Evolutionary conservation across 2,888 invertebrate species (phyloP).

Genomic region (Metopia argyrocephala): DNA sequence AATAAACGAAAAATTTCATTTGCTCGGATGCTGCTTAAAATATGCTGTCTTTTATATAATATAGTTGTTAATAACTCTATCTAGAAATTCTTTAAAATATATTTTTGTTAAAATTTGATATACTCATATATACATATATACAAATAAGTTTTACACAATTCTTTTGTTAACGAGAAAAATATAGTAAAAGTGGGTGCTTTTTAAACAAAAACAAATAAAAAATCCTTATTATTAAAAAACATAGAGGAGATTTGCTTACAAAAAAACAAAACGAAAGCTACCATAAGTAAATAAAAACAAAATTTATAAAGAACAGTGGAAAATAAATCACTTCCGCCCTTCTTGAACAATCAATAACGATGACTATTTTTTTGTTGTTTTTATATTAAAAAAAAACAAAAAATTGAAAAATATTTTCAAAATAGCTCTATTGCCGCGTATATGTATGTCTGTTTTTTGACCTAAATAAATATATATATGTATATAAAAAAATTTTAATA

Average conservation of each 20-base stretch:
- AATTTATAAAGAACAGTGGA: background rate
- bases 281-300: slow-evolving; percentile 11
- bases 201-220: background rate
- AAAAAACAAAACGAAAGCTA: no score
- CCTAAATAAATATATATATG: slow-evolving; percentile 32
- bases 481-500: background rate
- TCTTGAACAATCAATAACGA: slow-evolving; percentile 76
- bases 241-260: no score
- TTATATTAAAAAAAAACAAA: slow-evolving; percentile 34
- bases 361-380: slow-evolving; percentile 76
- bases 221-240: background rate
- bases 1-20: slow-evolving; percentile 55
- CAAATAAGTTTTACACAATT: slow-evolving; percentile 63
- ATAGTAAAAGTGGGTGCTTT: slow-evolving; percentile 58
- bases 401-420: slow-evolving; percentile 59
- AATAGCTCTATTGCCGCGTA: slow-evolving; percentile 78
- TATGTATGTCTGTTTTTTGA: slow-evolving; percentile 76
- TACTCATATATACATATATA: slow-evolving; percentile 23
- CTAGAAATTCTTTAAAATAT: no score
- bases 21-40: slow-evolving; percentile 74
- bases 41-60: slow-evolving; percentile 68
- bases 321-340: background rate
- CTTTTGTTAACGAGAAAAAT: slow-evolving; percentile 54
- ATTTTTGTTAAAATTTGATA: background rate
- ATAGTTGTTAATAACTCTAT: no score